phyloP scores from a whole-genome alignment of 2,888 invertebrate species.

The Meteorus cinctellus region DNA sequence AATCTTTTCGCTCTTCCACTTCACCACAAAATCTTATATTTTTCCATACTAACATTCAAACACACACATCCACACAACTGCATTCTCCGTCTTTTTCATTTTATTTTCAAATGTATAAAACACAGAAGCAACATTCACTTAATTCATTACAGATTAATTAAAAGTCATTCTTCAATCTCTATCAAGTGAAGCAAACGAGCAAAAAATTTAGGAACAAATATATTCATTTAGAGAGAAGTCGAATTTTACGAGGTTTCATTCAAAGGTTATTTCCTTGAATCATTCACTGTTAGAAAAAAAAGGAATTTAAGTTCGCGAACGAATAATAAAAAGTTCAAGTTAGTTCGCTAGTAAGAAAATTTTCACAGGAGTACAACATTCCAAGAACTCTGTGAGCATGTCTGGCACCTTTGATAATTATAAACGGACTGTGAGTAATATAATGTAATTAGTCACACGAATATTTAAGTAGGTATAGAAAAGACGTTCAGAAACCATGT shows the following conservation, averaged over 20 bases:
- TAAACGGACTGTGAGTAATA: slow-evolving; percentile 15
- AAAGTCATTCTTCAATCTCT: neutral
- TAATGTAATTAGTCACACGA: slow-evolving; percentile 43
- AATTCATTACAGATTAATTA: slow-evolving; percentile 9
- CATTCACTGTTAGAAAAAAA: neutral
- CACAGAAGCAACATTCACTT: neutral
- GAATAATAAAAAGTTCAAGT: no score
- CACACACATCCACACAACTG: neutral
- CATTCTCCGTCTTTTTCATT: slow-evolving; percentile 9
- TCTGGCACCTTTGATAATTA: slow-evolving; percentile 39
- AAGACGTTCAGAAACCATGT: slow-evolving; percentile 7
- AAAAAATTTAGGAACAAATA: no score
- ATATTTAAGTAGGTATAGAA: slow-evolving; percentile 20
- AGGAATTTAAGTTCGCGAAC: no score
- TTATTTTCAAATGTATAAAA: neutral
- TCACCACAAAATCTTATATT: slow-evolving; percentile 35
- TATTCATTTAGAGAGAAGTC: no score
- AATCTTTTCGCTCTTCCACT: slow-evolving; percentile 39
- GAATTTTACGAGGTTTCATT: no score
- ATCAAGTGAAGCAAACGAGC: neutral
- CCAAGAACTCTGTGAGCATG: neutral
- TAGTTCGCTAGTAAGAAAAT: neutral
- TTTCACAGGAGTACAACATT: slow-evolving; percentile 5
- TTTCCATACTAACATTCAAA: slow-evolving; percentile 19
- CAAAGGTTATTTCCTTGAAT: no score